Conservation (phyloP, 2,797 vertebrate genomes). For the Myripristis jacobus region DNA sequence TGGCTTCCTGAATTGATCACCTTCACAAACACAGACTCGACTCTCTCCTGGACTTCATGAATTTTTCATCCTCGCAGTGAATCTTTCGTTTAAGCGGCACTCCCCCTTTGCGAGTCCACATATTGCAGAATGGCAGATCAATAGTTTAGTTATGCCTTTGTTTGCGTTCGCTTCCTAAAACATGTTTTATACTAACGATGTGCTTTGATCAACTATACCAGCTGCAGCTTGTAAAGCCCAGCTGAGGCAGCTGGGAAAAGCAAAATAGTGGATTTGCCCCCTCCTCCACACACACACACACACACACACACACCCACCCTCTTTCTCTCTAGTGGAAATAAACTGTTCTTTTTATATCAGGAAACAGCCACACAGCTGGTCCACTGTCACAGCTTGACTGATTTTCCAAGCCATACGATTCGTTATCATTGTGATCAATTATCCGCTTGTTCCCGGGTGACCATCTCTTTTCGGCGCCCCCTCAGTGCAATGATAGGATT, state of each 20-base stretch:
- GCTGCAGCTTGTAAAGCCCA: conserved; percentile 73
- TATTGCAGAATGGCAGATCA: conserved; percentile 28
- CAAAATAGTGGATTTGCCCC: conserved; percentile 55
- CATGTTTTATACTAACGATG: conserved; percentile 60
- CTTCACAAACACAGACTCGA: neutral
- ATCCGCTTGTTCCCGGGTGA: conserved; percentile 71
- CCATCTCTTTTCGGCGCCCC: conserved; percentile 47
- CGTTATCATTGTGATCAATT: conserved; percentile 76
- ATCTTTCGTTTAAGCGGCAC: neutral
- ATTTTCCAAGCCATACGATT: conserved; percentile 57
- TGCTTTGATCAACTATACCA: conserved; percentile 65
- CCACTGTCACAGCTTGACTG: conserved; percentile 70
- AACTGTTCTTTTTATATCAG: conserved; percentile 67
- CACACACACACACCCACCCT: conserved; percentile 19
- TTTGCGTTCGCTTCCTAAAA: conserved; percentile 63
- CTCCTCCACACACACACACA: conserved; percentile 25
- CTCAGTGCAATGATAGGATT: conserved; percentile 37
- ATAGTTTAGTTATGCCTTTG: conserved; percentile 55
- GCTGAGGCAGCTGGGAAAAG: conserved; percentile 65
- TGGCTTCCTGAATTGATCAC: neutral
- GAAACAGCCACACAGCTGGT: conserved; percentile 74
- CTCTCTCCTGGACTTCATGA: neutral
- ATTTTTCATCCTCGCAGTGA: neutral
- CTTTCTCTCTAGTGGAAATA: conserved; percentile 60
- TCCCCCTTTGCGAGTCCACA: neutral